A percentile compares a stretch with the other conserved stretches of the same genome.
Evolutionary conservation across 2,113 vertebrate genomes (phyloP).

Genomic region (Caretta caretta): DNA sequence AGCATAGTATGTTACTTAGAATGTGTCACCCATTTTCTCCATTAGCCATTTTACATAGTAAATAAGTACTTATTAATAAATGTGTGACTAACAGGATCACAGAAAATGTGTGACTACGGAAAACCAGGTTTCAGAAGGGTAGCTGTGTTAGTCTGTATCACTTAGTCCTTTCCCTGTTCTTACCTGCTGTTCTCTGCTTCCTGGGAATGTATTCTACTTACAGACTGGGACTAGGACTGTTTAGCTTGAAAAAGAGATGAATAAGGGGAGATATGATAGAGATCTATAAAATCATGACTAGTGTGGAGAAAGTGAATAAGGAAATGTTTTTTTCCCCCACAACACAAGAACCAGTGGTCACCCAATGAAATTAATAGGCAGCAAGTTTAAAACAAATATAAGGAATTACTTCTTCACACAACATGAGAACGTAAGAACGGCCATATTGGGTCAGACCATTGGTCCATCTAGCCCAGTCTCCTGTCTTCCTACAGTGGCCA

Average conservation of each 20-base stretch:
- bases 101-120: background rate
- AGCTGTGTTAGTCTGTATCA: background rate
- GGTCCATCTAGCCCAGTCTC: background rate
- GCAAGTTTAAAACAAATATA: background rate
- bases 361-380: background rate
- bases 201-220: background rate
- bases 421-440: background rate
- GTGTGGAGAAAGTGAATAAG: background rate
- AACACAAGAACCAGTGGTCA: background rate
- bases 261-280: background rate
- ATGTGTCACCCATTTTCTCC: too few species aligned
- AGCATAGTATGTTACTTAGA: too few species aligned
- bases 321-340: background rate
- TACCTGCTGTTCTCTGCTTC: background rate
- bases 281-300: background rate
- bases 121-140: background rate
- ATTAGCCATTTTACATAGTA: background rate
- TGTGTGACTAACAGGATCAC: background rate
- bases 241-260: background rate
- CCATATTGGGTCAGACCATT: background rate
- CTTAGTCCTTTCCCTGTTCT: background rate
- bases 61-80: background rate
- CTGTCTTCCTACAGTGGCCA: background rate
- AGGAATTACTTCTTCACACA: background rate
- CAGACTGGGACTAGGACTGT: background rate